These are phyloP conservation scores for Listronotus bonariensis DNA, from an alignment of 1,140 invertebrate species.

Conservation along the genomic window DNA sequence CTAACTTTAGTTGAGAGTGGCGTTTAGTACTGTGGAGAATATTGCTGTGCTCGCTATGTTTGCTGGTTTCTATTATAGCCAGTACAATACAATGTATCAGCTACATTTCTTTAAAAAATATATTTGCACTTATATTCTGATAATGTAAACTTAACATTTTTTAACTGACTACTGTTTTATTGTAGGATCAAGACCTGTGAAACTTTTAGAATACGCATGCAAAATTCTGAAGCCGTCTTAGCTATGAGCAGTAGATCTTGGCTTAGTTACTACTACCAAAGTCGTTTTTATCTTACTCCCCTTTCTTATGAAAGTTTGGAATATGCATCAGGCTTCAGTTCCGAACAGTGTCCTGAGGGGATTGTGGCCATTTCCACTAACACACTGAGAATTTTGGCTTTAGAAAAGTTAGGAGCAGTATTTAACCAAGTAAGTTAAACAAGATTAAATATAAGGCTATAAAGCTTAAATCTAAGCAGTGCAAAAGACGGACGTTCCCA, in stretches of 20 bases:
- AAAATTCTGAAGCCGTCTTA: slow-evolving; percentile 93
- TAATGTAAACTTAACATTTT: no score
- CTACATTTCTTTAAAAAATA: not conserved
- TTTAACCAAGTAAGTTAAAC: slow-evolving; percentile 80
- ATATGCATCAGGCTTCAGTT: slow-evolving; percentile 97
- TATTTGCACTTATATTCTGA: no score
- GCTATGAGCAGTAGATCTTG: slow-evolving; percentile 98
- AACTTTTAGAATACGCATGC: slow-evolving; percentile 78
- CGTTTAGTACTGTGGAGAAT: slow-evolving; percentile 18
- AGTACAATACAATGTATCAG: slow-evolving; percentile 8
- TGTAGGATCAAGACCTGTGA: slow-evolving; percentile 27
- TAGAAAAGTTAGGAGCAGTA: slow-evolving; percentile 97
- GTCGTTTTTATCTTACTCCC: slow-evolving; percentile 93
- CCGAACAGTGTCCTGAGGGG: slow-evolving; percentile 97
- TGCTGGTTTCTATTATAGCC: slow-evolving; percentile 1
- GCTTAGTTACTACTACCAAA: slow-evolving; percentile 99
- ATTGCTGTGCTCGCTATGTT: slow-evolving; percentile 1
- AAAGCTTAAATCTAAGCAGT: no score
- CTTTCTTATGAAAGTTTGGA: slow-evolving; percentile 96
- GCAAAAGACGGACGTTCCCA: slow-evolving; percentile 3
- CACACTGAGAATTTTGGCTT: slow-evolving; percentile 93
- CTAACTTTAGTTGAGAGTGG: slow-evolving; percentile 2
- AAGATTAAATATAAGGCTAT: no score
- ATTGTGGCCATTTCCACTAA: slow-evolving; percentile 99
- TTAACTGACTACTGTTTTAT: not conserved